Evolutionary conservation across 2,888 invertebrate genomes (phyloP), one percentile per base, ranked within the genome.

Genomic region (Candidula unifasciata): DNA sequence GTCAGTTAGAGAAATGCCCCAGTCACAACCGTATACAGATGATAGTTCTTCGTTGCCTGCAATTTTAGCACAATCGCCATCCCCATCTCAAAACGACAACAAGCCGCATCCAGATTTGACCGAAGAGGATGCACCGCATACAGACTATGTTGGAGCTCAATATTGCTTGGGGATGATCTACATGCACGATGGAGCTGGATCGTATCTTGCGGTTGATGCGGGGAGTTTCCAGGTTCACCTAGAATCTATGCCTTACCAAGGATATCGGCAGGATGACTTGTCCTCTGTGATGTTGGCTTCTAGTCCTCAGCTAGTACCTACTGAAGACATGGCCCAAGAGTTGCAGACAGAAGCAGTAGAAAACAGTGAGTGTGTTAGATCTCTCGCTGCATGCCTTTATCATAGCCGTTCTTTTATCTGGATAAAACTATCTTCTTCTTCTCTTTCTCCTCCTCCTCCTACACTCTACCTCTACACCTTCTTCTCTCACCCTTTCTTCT

Each of bases 351-450:
- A 18, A 5, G 13, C 80, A 35, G n/a, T 27, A 1, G 69, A 80
- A 35, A 80, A 80, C 69, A 69, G 80, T 80, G 69, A 80, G 80
- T 80, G 2, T 1, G 13, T 44, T 44, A 44, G 44, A 44, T 44
- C 6, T 44, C 6, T 44, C 44, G 44, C 44, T 10, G 44, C 44
- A 44, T 44, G 44, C 13, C 44, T 44, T 44, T 13, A 44, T 10
- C 44, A 10, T 6, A 10, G 44, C 44, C 0, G 6, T 6, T 44
- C 44, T 44, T 44, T n/a, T n/a, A n/a, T n/a, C n/a, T n/a, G n/a
- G n/a, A n/a, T n/a, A n/a, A n/a, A n/a, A n/a, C n/a, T n/a, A n/a
- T 1, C 44, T 44, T 13, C 6, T 44, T 6, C 44, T 44, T 44
- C 8, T 44, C 44, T 44, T 44, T 13, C 44, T 68, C 57, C 30